Evolutionary conservation across 1,140 invertebrate species (phyloP), one percentile per base, ranked within the genome.

Genomic region (Diuraphis noxia): DNA sequence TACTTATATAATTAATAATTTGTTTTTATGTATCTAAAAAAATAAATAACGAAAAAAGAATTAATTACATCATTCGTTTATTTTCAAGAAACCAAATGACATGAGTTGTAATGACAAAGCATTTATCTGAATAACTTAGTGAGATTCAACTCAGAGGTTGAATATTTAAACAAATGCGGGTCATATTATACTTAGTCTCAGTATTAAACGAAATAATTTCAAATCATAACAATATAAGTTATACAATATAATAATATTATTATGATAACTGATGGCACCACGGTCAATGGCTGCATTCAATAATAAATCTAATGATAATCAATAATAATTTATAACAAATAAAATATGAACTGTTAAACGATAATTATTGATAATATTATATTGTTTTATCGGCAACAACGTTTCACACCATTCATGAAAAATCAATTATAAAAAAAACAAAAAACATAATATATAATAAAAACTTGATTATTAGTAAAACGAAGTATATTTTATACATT

Each of bases 401-500:
- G n/a, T 36, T 36, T 38, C 34, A 17, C 46, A 21, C 46, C 34
- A 38, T 86, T 38, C 17, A 90, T 43, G n/a, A 82, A 38, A 81
- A 82, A 79, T 90, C 63, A 90, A 90, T 90, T 38, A 34, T 81
- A 81, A 77, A 41, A 89, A 82, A 52, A 91, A n/a, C 17, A 46
- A 77, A 46, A 82, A 82, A 17, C 1, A 82, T 49, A 81, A 82
- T 52, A 0, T 91, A 81, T 82, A 91, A 82, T 81, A 91, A 46
- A 82, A 91, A 49, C 23, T 82, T 91, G 23, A 91, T 49, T 34
- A 82, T 81, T 81, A 82, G 34, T 52, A 91, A 91, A 49, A 82
- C 36, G 41, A 46, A 82, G 38, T 91, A 81, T 38, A 82, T 21
- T 82, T 82, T 91, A 91, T 82, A 91, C 89, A 91, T 49, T 82